Conservation (phyloP, 2,888 invertebrate species). For the Trimorus sp. region DNA sequence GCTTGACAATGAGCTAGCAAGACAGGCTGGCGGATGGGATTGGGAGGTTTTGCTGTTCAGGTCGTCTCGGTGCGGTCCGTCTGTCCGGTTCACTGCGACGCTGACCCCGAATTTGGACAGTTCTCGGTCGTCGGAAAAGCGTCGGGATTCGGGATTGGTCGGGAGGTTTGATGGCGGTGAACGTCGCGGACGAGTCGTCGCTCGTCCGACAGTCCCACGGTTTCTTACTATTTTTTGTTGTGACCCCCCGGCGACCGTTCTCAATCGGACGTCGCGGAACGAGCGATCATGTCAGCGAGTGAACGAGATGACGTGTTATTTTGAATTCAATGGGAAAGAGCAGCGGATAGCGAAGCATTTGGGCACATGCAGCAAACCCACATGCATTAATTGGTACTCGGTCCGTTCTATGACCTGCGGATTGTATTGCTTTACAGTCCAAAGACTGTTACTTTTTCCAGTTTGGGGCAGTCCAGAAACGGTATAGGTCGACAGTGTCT, state of each 20-base stretch:
- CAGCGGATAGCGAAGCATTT: constrained; percentile 80
- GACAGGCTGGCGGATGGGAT: constrained; percentile 77
- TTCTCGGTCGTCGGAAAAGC: neutral
- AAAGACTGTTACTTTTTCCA: neutral
- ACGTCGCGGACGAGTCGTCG: neutral
- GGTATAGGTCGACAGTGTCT: no score
- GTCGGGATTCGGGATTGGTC: no score
- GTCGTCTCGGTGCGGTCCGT: no score
- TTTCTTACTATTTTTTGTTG: no score
- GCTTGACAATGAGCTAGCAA: constrained; percentile 88
- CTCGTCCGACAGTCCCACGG: no score
- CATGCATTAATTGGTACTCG: constrained; percentile 73
- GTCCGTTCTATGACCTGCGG: no score
- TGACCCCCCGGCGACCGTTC: neutral
- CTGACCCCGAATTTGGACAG: neutral
- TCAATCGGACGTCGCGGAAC: constrained; percentile 43
- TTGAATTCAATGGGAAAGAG: constrained; percentile 72
- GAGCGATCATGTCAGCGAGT: constrained; percentile 44
- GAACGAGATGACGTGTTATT: constrained; percentile 53
- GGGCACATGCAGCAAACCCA: constrained; percentile 80
- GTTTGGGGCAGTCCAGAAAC: neutral
- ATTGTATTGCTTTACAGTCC: no score
- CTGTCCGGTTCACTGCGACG: no score
- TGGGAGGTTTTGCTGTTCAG: constrained; percentile 27
- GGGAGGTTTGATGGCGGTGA: neutral